Conservation (phyloP, 2,113 vertebrate species). For the Barbus barbus region DNA sequence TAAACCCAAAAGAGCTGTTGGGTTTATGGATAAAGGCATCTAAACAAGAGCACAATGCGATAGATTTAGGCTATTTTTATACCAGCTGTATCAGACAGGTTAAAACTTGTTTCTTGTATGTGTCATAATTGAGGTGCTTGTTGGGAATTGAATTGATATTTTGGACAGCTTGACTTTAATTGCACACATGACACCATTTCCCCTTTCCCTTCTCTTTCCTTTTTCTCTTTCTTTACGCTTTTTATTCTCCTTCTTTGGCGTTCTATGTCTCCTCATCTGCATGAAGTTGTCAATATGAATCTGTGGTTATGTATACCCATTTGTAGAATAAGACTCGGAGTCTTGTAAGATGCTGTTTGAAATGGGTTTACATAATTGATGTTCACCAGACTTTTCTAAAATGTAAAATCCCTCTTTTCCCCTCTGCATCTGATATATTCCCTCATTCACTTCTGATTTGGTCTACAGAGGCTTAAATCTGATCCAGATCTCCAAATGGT, state of each 20-base stretch:
- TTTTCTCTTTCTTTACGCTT: neutral
- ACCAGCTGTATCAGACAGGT: neutral
- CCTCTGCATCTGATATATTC: conserved; percentile 12
- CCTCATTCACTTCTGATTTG: conserved; percentile 12
- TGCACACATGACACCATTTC: neutral
- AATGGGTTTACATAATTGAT: neutral
- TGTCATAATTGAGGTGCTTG: neutral
- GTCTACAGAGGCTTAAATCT: neutral
- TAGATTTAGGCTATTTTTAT: neutral
- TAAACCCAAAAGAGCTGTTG: neutral
- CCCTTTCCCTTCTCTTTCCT: neutral
- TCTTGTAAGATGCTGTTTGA: conserved; percentile 31
- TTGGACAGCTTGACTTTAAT: neutral
- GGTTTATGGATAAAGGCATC: neutral
- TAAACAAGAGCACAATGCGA: neutral
- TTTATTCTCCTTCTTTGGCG: neutral
- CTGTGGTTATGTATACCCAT: conserved; percentile 4
- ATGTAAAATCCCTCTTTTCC: neutral
- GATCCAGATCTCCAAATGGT: conserved; percentile 25
- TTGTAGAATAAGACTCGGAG: neutral
- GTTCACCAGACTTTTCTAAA: neutral
- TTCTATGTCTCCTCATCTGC: neutral
- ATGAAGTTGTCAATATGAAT: neutral
- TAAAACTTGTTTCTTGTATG: neutral
- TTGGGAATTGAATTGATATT: conserved; percentile 17